Evolutionary conservation across 2,797 vertebrate species (phyloP).

Genomic region (Pipistrellus nathusii): DNA sequence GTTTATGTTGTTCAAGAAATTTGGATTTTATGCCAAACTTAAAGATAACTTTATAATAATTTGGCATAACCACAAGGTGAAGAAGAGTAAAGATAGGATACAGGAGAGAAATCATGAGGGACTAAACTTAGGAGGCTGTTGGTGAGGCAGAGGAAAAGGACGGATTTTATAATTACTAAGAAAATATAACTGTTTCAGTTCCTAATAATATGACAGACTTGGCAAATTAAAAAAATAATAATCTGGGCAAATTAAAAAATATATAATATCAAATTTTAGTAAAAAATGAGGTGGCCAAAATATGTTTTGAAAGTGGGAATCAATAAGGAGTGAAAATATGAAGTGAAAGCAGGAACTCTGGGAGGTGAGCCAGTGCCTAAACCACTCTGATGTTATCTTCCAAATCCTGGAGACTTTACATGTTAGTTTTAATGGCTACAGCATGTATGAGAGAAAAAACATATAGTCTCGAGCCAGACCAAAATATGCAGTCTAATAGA

Average conservation of each 20-base stretch:
- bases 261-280: not conserved
- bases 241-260: not conserved
- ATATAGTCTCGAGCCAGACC: not conserved
- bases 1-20: not conserved
- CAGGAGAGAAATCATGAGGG: not conserved
- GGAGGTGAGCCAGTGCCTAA: not conserved
- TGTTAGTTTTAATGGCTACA: not conserved
- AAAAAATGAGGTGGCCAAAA: not conserved
- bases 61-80: not conserved
- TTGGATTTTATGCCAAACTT: not conserved
- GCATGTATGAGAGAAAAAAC: not conserved
- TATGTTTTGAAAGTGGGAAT: not conserved
- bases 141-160: not conserved
- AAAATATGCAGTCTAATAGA: not conserved
- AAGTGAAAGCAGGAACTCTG: not conserved
- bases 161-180: not conserved
- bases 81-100: constrained; percentile 20
- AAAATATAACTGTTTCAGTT: not conserved
- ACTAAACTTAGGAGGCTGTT: not conserved
- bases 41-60: not conserved
- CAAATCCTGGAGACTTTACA: not conserved
- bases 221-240: not conserved
- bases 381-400: not conserved
- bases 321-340: not conserved
- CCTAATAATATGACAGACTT: not conserved